Conservation (phyloP, 2,888 invertebrate species). For the Seladonia tumulorum region DNA sequence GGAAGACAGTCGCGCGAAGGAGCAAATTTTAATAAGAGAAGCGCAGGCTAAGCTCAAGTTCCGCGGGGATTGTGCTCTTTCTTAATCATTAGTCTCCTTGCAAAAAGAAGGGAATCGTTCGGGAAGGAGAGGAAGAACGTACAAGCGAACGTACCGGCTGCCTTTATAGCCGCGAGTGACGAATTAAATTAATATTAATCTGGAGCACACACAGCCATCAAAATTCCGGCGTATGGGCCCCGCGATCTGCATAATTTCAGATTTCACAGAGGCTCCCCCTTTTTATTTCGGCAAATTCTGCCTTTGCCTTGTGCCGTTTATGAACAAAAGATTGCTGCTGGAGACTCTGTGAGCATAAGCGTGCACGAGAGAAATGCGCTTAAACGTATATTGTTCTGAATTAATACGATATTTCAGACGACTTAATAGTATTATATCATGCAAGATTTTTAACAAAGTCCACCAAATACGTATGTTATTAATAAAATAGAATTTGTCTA, state of each 20-base stretch:
- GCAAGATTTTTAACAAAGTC: too few species aligned
- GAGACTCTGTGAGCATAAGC: background rate
- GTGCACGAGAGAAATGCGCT: background rate
- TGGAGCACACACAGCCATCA: constrained; percentile 77
- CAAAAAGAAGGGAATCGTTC: constrained; percentile 65
- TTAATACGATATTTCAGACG: too few species aligned
- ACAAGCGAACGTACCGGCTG: constrained; percentile 60
- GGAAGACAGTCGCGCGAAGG: constrained; percentile 46
- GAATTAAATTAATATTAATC: constrained; percentile 83
- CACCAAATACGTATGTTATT: too few species aligned
- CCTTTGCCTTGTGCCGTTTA: background rate
- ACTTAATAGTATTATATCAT: too few species aligned
- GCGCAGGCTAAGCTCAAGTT: constrained; percentile 34
- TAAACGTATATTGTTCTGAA: background rate
- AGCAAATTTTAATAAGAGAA: constrained; percentile 47
- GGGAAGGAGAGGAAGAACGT: constrained; percentile 53
- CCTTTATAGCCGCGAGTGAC: constrained; percentile 79
- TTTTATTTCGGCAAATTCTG: constrained; percentile 51
- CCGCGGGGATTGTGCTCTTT: constrained; percentile 59
- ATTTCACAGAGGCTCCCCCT: constrained; percentile 71
- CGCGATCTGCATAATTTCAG: constrained; percentile 80
- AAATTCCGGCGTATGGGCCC: constrained; percentile 72
- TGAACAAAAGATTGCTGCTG: background rate
- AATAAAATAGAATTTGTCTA: too few species aligned
- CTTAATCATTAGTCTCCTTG: constrained; percentile 79